Conservation (phyloP, 2,888 invertebrate species). For the Meiosimyza decipiens region DNA sequence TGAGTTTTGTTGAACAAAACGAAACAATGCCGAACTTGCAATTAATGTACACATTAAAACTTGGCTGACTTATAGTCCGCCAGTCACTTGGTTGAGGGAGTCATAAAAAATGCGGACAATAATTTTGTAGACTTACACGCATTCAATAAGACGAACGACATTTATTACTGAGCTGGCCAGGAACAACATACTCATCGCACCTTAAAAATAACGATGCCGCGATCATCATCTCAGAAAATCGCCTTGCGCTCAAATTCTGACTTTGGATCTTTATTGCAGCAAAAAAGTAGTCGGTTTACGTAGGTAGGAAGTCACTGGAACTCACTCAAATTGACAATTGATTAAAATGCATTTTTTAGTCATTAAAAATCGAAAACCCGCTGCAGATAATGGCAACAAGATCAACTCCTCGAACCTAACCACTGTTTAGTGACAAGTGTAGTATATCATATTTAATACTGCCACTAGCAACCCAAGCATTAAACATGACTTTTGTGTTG, state of each 20-base stretch:
- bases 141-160: slow-evolving; percentile 34
- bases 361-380: slow-evolving; percentile 1
- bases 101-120: slow-evolving; percentile 31
- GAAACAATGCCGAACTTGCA: not conserved
- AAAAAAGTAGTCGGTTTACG: no score
- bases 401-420: no score
- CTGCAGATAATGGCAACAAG: no score
- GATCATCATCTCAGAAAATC: not conserved
- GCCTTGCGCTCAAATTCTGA: not conserved
- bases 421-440: slow-evolving; percentile 13
- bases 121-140: slow-evolving; percentile 39
- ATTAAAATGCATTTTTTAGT: slow-evolving; percentile 33
- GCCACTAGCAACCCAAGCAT: not conserved
- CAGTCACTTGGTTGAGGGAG: not conserved
- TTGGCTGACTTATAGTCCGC: no score
- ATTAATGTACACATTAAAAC: not conserved
- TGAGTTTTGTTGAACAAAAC: not conserved
- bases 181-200: not conserved
- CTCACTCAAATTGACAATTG: slow-evolving; percentile 26
- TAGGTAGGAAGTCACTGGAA: no score
- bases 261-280: no score
- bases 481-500: slow-evolving; percentile 27
- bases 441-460: not conserved
- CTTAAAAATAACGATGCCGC: not conserved
- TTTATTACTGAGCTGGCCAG: slow-evolving; percentile 5